Percentiles rank a stretch among this genome's conserved stretches.
These are phyloP conservation scores for Triplophysa rosa DNA, from an alignment of 2,113 vertebrate species.

Conservation along the genomic window DNA sequence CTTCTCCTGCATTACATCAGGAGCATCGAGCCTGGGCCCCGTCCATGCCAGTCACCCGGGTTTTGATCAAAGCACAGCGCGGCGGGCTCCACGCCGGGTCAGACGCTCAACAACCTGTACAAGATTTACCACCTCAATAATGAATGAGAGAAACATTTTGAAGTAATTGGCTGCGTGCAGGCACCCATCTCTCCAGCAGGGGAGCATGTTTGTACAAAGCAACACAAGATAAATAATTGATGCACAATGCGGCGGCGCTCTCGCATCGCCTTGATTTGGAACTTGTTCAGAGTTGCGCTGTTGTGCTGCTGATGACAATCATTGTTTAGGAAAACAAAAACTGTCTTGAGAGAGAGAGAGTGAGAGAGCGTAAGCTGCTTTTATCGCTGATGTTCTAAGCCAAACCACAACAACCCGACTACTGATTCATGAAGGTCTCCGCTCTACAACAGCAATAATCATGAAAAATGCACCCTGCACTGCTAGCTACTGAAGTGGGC, in stretches of 20 bases:
- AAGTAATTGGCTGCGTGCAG: constrained; percentile 85
- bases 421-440: constrained; percentile 57
- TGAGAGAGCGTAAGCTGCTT: constrained; percentile 24
- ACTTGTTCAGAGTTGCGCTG: constrained; percentile 54
- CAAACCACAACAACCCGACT: constrained; percentile 49
- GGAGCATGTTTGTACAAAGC: constrained; percentile 84
- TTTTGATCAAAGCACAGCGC: constrained; percentile 81
- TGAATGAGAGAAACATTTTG: constrained; percentile 87
- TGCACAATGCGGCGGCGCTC: constrained; percentile 74
- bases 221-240: constrained; percentile 92
- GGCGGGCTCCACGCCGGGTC: constrained; percentile 77
- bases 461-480: constrained; percentile 59
- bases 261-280: constrained; percentile 63
- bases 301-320: constrained; percentile 60
- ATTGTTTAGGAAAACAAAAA: constrained; percentile 61
- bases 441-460: constrained; percentile 56
- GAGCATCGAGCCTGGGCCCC: constrained; percentile 47
- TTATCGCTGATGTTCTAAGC: constrained; percentile 44
- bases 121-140: constrained; percentile 84
- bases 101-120: constrained; percentile 81
- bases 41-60: constrained; percentile 62
- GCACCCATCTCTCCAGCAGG: constrained; percentile 72
- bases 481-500: constrained; percentile 52
- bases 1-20: constrained; percentile 65
- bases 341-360: constrained; percentile 13